Conservation (phyloP, 1,140 invertebrate species). For the Lordiphosa collinella region DNA sequence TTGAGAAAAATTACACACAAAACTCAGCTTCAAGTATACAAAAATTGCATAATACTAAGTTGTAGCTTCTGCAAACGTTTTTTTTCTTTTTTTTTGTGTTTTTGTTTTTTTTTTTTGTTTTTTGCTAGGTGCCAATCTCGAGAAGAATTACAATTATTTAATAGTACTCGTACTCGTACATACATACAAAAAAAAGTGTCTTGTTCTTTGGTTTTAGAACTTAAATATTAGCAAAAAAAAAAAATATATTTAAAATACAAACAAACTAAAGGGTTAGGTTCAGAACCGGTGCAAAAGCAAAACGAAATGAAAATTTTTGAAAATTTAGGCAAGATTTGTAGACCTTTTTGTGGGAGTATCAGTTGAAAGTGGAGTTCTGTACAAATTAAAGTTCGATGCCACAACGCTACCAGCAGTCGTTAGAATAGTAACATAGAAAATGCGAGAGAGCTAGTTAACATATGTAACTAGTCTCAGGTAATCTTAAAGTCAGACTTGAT, state of each 20-base stretch:
- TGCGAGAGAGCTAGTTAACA: no score
- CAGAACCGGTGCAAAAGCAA: no score
- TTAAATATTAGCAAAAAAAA: conserved; percentile 63
- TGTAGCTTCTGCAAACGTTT: conserved; percentile 18
- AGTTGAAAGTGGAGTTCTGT: no score
- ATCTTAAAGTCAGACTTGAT: no score
- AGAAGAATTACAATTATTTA: conserved; percentile 6
- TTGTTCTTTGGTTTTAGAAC: conserved; percentile 73
- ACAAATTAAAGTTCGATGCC: no score
- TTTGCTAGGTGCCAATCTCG: conserved; percentile 10
- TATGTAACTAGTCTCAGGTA: no score
- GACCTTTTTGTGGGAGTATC: no score
- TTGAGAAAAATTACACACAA: conserved; percentile 1
- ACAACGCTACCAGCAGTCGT: no score
- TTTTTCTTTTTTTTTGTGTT: no score
- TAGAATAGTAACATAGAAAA: no score
- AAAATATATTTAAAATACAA: conserved; percentile 23
- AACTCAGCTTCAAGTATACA: conserved; percentile 11
- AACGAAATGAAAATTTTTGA: not conserved
- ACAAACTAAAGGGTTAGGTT: no score
- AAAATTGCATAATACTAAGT: conserved; percentile 30
- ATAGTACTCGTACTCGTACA: not conserved
- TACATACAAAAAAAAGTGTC: conserved; percentile 28
- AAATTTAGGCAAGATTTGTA: conserved; percentile 12
- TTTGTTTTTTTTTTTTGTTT: no score